These are phyloP conservation scores for Crocallis elinguaria DNA, from an alignment of 2,888 invertebrate genomes.

Conservation along the genomic window DNA sequence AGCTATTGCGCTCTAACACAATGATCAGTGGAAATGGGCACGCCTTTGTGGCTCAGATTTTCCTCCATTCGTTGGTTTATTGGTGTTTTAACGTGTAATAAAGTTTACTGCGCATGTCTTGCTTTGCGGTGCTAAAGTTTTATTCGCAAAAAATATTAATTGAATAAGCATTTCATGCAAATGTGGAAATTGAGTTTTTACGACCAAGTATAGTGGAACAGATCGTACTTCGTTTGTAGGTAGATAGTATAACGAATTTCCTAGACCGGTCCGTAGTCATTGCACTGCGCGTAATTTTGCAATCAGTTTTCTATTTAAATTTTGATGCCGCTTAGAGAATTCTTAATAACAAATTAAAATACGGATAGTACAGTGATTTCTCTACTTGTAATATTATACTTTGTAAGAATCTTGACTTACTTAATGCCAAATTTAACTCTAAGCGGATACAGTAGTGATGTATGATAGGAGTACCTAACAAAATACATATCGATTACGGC, in stretches of 20 bases:
- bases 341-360: no score
- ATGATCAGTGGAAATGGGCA: constrained; percentile 65
- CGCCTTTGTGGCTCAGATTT: constrained; percentile 72
- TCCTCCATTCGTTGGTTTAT: constrained; percentile 67
- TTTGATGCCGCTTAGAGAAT: no score
- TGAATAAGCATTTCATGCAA: constrained; percentile 24
- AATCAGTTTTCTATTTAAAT: no score
- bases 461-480: constrained; percentile 51
- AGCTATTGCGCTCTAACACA: constrained; percentile 61
- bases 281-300: no score
- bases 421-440: no score
- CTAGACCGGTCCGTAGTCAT: no score
- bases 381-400: no score
- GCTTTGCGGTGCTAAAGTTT: constrained; percentile 27
- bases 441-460: constrained; percentile 50
- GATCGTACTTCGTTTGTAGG: not conserved
- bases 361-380: no score
- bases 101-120: constrained; percentile 64
- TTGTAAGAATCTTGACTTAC: no score
- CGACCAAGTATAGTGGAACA: not conserved
- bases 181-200: constrained; percentile 2
- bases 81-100: constrained; percentile 48
- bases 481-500: constrained; percentile 34
- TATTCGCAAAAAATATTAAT: constrained; percentile 13
- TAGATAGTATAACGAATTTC: not conserved